Conservation (phyloP, 2,797 vertebrate species). For the Cetoscarus ocellatus region DNA sequence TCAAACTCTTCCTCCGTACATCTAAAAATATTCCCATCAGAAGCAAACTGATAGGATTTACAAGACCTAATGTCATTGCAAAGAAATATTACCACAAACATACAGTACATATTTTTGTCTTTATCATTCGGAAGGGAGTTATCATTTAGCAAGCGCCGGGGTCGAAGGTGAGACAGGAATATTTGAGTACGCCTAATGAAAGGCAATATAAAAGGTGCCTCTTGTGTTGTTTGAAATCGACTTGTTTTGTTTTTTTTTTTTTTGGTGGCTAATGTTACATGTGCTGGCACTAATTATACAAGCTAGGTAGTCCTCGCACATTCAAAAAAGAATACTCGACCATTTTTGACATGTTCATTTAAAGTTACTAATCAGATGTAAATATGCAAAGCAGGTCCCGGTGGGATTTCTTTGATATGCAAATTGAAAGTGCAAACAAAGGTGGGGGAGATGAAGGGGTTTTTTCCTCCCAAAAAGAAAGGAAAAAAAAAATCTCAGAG, state of each 20-base stretch:
- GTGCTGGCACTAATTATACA: slow-evolving; percentile 84
- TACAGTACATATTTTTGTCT: slow-evolving; percentile 80
- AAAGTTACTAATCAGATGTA: slow-evolving; percentile 88
- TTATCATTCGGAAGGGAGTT: slow-evolving; percentile 74
- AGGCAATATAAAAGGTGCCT: slow-evolving; percentile 81
- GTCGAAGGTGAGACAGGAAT: slow-evolving; percentile 80
- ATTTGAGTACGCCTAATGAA: slow-evolving; percentile 83
- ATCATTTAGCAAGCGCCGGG: slow-evolving; percentile 77
- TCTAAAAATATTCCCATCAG: slow-evolving; percentile 84
- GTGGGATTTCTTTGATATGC: slow-evolving; percentile 86
- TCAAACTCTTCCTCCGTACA: slow-evolving; percentile 75
- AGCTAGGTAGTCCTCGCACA: slow-evolving; percentile 74
- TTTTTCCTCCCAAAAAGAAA: slow-evolving; percentile 21
- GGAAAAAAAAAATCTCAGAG: slow-evolving; percentile 38
- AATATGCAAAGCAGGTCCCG: slow-evolving; percentile 86
- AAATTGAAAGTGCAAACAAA: slow-evolving; percentile 85
- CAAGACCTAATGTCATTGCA: slow-evolving; percentile 81
- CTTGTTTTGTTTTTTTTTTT: slow-evolving; percentile 74
- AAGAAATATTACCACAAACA: slow-evolving; percentile 79
- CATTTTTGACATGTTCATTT: slow-evolving; percentile 87
- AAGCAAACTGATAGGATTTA: slow-evolving; percentile 79
- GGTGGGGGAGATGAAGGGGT: slow-evolving; percentile 76
- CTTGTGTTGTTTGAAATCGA: slow-evolving; percentile 79
- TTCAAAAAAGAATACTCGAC: slow-evolving; percentile 79
- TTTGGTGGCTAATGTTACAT: slow-evolving; percentile 67